Conservation (phyloP, 2,113 vertebrate species). For the Lepidiolamprologus cunningtoni region DNA sequence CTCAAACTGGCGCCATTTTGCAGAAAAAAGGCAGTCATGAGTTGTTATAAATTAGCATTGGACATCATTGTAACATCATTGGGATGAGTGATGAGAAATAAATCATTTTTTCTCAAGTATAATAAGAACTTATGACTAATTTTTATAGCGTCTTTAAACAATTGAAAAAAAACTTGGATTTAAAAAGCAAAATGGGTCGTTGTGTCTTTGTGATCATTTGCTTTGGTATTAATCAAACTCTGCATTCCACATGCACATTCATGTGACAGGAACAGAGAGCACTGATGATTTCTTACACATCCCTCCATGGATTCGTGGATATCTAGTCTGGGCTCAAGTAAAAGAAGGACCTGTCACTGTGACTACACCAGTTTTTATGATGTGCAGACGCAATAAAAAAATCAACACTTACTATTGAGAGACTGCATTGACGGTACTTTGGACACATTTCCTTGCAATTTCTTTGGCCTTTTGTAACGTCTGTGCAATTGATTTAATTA, state of each 20-base stretch:
- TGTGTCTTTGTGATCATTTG: background rate
- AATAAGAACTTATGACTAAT: background rate
- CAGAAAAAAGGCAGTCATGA: background rate
- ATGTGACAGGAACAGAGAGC: background rate
- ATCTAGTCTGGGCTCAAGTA: background rate
- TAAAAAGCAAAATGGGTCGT: background rate
- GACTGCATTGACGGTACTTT: background rate
- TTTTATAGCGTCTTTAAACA: background rate
- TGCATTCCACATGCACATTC: background rate
- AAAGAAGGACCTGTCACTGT: background rate
- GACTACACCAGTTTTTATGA: background rate
- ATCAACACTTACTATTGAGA: background rate
- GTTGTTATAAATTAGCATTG: background rate
- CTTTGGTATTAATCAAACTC: slow-evolving; percentile 18
- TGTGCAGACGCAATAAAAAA: background rate
- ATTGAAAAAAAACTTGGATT: background rate
- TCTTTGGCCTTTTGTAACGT: background rate
- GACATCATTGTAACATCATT: background rate
- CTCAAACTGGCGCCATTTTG: background rate
- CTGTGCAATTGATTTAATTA: background rate
- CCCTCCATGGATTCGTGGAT: background rate
- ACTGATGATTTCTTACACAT: background rate
- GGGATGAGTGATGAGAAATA: background rate
- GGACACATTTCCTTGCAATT: background rate
- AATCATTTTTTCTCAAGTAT: background rate